phyloP scores from a whole-genome alignment of 2,888 invertebrate species.

The Dascillus cervinus region DNA sequence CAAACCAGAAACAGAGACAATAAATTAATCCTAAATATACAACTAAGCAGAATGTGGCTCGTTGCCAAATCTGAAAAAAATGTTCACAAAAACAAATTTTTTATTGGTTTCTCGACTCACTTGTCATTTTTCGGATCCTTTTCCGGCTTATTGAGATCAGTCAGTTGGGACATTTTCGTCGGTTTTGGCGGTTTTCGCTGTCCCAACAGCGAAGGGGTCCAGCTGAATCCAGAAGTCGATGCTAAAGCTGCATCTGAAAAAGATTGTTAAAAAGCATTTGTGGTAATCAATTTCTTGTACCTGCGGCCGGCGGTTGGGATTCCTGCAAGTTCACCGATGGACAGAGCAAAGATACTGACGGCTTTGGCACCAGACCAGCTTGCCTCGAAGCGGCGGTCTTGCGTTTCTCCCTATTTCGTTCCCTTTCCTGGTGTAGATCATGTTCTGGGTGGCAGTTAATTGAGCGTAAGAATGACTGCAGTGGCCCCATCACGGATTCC shows the following conservation, averaged over 20 bases:
- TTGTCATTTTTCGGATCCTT: slow-evolving; percentile 25
- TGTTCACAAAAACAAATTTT: no score
- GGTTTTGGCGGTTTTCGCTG: slow-evolving; percentile 26
- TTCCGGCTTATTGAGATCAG: slow-evolving; percentile 32
- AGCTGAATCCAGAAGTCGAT: slow-evolving; percentile 33
- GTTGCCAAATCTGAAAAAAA: no score
- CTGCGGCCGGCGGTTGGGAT: no score
- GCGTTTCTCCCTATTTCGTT: slow-evolving; percentile 4
- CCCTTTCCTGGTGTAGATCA: slow-evolving; percentile 22
- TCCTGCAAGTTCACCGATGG: no score
- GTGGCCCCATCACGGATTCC: slow-evolving; percentile 31
- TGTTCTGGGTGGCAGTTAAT: slow-evolving; percentile 38
- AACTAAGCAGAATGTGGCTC: no score
- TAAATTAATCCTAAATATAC: no score
- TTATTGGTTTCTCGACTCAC: no score
- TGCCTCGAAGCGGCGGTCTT: slow-evolving; percentile 9
- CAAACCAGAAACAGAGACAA: no score
- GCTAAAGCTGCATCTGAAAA: slow-evolving; percentile 10
- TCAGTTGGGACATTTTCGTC: slow-evolving; percentile 19
- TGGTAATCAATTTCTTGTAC: neutral
- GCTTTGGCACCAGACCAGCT: slow-evolving; percentile 10
- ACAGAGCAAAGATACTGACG: slow-evolving; percentile 9
- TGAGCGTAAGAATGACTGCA: slow-evolving; percentile 37
- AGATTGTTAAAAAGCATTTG: neutral
- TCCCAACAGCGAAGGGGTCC: slow-evolving; percentile 37